phyloP scores from a whole-genome alignment of 2,797 vertebrate genomes.

The Oreortyx pictus region DNA sequence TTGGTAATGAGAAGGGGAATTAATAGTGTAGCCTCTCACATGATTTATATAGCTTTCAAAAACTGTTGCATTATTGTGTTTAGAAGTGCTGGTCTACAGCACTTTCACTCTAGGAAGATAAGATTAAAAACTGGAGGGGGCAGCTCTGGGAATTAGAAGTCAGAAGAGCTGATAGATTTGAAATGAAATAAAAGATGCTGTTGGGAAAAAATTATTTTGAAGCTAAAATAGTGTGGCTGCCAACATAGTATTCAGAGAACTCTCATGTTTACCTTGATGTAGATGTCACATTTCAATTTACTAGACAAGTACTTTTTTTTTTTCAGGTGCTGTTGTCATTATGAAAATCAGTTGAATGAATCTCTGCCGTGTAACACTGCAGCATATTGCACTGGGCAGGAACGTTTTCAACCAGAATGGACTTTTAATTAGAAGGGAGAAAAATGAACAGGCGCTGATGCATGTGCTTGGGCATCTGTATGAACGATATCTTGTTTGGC shows the following conservation, averaged over 20 bases:
- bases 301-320: not conserved
- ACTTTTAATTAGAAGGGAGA: conserved; percentile 27
- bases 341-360: conserved; percentile 48
- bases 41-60: conserved; percentile 62
- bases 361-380: conserved; percentile 1
- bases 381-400: not conserved
- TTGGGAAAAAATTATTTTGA: conserved; percentile 55
- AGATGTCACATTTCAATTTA: conserved; percentile 50
- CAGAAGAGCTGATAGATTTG: conserved; percentile 54
- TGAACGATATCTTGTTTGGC: not conserved
- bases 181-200: conserved; percentile 62
- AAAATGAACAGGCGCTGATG: conserved; percentile 5
- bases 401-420: not conserved
- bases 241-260: conserved; percentile 32
- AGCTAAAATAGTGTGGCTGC: not conserved
- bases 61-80: conserved; percentile 58
- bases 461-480: conserved; percentile 26
- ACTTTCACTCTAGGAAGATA: conserved; percentile 51
- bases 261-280: conserved; percentile 33
- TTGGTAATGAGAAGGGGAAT: conserved; percentile 53
- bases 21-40: conserved; percentile 52
- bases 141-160: conserved; percentile 63
- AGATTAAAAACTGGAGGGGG: conserved; percentile 62
- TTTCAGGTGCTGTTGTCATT: conserved; percentile 17
- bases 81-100: conserved; percentile 63